Conservation (phyloP, 2,888 invertebrate species). For the Myathropa florea region DNA sequence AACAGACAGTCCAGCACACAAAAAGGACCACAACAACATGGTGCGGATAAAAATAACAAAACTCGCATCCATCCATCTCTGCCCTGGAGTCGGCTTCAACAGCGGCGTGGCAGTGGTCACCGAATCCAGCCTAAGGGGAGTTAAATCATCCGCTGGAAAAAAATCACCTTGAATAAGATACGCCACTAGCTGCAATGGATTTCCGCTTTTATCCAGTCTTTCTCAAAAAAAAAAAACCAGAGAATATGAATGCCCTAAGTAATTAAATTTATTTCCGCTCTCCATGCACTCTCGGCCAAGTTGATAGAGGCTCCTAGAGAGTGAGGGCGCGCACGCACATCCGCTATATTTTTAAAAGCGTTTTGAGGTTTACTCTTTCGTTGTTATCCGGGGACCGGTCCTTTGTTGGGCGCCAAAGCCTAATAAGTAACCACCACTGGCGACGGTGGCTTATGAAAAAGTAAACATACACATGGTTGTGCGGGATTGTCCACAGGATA, state of each 20-base stretch:
- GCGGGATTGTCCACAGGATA: not conserved
- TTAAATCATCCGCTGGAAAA: constrained; percentile 22
- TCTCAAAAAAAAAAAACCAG: constrained; percentile 28
- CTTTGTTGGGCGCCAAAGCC: constrained; percentile 49
- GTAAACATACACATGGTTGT: not conserved
- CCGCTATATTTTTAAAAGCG: constrained; percentile 62
- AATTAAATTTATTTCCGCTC: constrained; percentile 65
- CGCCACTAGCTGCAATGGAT: constrained; percentile 14
- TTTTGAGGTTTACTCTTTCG: constrained; percentile 52
- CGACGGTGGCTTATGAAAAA: constrained; percentile 1
- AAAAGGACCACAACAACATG: constrained; percentile 2
- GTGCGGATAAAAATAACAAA: not conserved
- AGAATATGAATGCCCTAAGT: constrained; percentile 58
- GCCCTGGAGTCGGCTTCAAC: constrained; percentile 2
- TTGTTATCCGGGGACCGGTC: constrained; percentile 14
- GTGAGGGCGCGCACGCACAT: not conserved
- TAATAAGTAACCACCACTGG: constrained; percentile 53
- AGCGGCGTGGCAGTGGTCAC: constrained; percentile 18
- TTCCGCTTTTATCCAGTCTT: not conserved
- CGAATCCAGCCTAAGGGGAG: constrained; percentile 17
- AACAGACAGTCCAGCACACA: constrained; percentile 19
- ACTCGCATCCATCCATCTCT: constrained; percentile 33
- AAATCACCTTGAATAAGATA: constrained; percentile 40
- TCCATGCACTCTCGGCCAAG: constrained; percentile 9
- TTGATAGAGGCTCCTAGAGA: constrained; percentile 34